Percentiles rank a stretch among this genome's conserved stretches.
phyloP scores from a whole-genome alignment of 2,797 vertebrate species.

The Sylvilagus floridanus region DNA sequence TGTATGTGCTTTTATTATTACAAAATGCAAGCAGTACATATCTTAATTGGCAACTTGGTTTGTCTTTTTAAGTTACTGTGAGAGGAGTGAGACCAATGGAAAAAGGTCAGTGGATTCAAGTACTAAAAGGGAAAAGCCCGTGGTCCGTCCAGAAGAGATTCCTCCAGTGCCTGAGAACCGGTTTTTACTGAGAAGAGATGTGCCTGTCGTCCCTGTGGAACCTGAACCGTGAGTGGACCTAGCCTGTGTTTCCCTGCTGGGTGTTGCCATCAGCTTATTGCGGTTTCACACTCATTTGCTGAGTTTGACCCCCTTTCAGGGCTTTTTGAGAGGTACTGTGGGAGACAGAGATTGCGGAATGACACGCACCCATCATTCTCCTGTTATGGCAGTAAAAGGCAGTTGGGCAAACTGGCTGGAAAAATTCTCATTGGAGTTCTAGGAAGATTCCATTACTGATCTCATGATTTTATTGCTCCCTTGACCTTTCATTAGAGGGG shows the following conservation, averaged over 20 bases:
- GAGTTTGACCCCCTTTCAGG: neutral
- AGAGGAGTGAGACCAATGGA: slow-evolving; percentile 85
- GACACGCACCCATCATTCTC: neutral
- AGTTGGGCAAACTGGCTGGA: neutral
- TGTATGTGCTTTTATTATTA: neutral
- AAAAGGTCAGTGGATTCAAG: slow-evolving; percentile 89
- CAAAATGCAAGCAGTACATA: neutral
- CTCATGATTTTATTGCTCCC: neutral
- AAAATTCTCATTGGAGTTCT: neutral
- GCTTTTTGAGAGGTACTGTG: neutral
- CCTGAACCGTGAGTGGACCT: slow-evolving; percentile 91
- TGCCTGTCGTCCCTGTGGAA: slow-evolving; percentile 89
- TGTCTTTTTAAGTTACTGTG: slow-evolving; percentile 86
- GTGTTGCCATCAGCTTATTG: neutral
- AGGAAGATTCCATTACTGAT: neutral
- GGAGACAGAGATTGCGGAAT: neutral
- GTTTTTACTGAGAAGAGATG: slow-evolving; percentile 95
- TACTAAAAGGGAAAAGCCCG: slow-evolving; percentile 94
- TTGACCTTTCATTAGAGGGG: neutral
- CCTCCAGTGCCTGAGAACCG: slow-evolving; percentile 98
- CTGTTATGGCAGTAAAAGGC: neutral
- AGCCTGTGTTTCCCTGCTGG: neutral
- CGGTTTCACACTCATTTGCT: neutral
- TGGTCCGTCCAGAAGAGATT: slow-evolving; percentile 97
- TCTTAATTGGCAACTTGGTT: slow-evolving; percentile 56